Evolutionary conservation across 30 jellyfish, hydroid and myxozoan species (phyloP).

Genomic region (Thelohanellus kitauei): DNA sequence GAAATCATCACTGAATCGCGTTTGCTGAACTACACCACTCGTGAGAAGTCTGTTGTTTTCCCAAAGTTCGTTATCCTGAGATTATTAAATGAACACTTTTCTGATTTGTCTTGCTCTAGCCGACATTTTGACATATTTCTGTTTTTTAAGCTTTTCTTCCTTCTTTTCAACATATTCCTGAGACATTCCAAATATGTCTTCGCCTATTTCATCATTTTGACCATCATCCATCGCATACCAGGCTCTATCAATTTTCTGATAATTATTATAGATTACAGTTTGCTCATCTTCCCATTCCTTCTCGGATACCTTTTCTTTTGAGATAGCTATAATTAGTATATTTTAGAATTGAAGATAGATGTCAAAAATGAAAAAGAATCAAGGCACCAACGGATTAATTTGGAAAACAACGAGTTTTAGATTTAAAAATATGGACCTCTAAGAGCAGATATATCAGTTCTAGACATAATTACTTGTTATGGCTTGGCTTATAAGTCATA

Average conservation of each 20-base stretch:
- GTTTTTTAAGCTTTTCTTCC: constrained; percentile 46
- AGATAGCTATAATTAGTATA: no score
- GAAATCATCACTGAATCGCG: constrained; percentile 49
- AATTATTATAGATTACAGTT: constrained; percentile 3
- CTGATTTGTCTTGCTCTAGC: constrained; percentile 86
- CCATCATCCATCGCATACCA: constrained; percentile 97
- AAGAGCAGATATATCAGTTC: no score
- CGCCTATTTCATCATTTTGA: constrained; percentile 30
- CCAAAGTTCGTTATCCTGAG: constrained; percentile 78
- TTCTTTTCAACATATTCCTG: constrained; percentile 68
- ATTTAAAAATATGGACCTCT: no score
- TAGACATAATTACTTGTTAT: no score
- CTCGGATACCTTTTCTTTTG: no score
- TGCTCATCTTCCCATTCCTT: constrained; percentile 40
- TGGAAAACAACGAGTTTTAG: no score
- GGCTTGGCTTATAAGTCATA: no score
- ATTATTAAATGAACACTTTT: constrained; percentile 13
- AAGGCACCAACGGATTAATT: no score
- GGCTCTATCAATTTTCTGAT: constrained; percentile 43
- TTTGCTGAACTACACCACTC: constrained; percentile 69
- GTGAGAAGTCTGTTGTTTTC: constrained; percentile 51
- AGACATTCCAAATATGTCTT: constrained; percentile 55
- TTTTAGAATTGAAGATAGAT: no score
- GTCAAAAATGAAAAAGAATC: no score
- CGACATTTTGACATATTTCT: constrained; percentile 18